Evolutionary conservation across 2,113 vertebrate species (phyloP), one percentile per base, ranked within the genome.

Genomic region (Bubo scandiacus): DNA sequence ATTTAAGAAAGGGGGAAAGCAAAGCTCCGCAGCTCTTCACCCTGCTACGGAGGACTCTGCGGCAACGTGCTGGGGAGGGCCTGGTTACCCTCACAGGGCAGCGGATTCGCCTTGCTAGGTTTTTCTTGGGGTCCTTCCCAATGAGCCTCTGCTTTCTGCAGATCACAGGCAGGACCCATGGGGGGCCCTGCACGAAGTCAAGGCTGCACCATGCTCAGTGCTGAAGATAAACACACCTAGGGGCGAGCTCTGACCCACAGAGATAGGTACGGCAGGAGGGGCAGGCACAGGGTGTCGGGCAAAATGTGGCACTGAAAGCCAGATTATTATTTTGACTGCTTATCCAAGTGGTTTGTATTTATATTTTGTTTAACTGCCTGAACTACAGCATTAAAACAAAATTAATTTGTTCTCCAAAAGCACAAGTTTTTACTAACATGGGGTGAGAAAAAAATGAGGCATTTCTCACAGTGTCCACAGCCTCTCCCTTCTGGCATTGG

Each of bases 71-170:
- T 0, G 1, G 15, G 15, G 47, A 82, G 18, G 57, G 38, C 54
- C 10, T 0, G 0, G 18, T 36, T 59, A 58, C 85, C 62, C 66
- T 80, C 34, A 57, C 1, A 1, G 57, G 34, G 42, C 16, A 51
- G 4, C 2, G 0, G 59, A 55, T 63, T 73, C 3, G 0, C 66
- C 55, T 74, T 1, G 0, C 19, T 47, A 27, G 6, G 21, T 16
- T 84, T 61, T 73, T 42, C 43, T 45, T 27, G 15, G 34, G 29
- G 49, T 47, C 34, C n/a, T 67, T 73, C 61, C 32, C 0, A 2
- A 68, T 0, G 2, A 68, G 71, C 19, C 15, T 68, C 77, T 49
- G 25, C 21, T 61, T 14, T 43, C 45, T 15, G 15, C 2, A 2
- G 58, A 36, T 23, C 11, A 7, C 2, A 5, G 42, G 38, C 26